Percentiles rank a stretch among this genome's conserved stretches.
These are phyloP conservation scores for Drosophila takahashii DNA, from an alignment of 1,140 invertebrate genomes.

Conservation along the genomic window DNA sequence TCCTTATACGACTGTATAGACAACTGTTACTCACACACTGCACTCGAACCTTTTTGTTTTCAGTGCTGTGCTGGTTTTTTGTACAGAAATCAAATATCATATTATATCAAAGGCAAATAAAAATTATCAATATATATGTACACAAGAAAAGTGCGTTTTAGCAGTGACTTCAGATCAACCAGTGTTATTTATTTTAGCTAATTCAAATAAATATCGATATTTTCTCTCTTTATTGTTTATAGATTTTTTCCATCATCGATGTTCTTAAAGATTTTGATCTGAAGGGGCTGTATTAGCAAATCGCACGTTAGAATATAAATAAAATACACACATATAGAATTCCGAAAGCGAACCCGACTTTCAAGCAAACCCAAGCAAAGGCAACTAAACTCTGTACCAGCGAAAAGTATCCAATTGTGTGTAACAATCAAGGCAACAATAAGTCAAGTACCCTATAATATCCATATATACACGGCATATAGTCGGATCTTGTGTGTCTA, in stretches of 20 bases:
- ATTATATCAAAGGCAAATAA: slow-evolving; percentile 29
- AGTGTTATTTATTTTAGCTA: neutral
- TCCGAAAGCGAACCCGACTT: slow-evolving; percentile 3
- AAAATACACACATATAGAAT: slow-evolving; percentile 14
- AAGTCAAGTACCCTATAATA: slow-evolving; percentile 32
- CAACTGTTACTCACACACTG: slow-evolving; percentile 4
- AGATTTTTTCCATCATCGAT: neutral
- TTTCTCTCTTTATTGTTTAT: neutral
- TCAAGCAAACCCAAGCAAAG: slow-evolving; percentile 6
- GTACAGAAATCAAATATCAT: neutral
- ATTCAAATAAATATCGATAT: neutral
- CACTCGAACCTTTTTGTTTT: slow-evolving; percentile 25
- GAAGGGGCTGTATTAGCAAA: neutral
- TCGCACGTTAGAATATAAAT: slow-evolving; percentile 13
- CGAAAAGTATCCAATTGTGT: slow-evolving; percentile 31
- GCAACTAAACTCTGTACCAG: slow-evolving; percentile 31
- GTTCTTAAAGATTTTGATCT: slow-evolving; percentile 2
- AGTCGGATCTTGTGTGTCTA: slow-evolving; percentile 25
- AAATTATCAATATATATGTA: slow-evolving; percentile 25
- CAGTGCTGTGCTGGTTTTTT: neutral
- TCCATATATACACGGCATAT: slow-evolving; percentile 10
- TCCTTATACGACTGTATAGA: slow-evolving; percentile 32
- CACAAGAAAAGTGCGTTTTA: slow-evolving; percentile 11
- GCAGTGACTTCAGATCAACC: neutral
- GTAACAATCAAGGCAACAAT: slow-evolving; percentile 49